Percentiles rank a stretch among this genome's conserved stretches.
These are phyloP conservation scores for Drosophila melanica DNA, from an alignment of 1,140 invertebrate species.

Conservation along the genomic window DNA sequence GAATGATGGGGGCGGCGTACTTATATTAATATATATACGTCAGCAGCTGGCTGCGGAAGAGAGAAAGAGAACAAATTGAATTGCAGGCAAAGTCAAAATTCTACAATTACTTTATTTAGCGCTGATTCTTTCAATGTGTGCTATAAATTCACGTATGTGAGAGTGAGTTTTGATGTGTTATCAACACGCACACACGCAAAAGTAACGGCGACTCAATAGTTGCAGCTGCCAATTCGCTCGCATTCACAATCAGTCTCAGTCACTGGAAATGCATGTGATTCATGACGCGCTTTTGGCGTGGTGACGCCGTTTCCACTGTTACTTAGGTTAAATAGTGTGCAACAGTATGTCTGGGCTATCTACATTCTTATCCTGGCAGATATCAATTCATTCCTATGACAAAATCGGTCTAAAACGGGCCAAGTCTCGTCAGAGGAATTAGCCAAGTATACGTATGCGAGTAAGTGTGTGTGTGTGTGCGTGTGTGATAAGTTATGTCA, in stretches of 20 bases:
- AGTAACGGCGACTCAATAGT: constrained; percentile 22
- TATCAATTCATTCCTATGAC: constrained; percentile 46
- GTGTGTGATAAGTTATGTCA: constrained; percentile 50
- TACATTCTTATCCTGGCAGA: background rate
- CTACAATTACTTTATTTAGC: constrained; percentile 57
- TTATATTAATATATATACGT: constrained; percentile 32
- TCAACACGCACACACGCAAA: constrained; percentile 34
- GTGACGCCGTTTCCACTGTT: constrained; percentile 28
- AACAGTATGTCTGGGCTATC: constrained; percentile 29
- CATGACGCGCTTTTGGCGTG: constrained; percentile 52
- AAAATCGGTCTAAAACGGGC: constrained; percentile 53
- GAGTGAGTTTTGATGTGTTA: constrained; percentile 53
- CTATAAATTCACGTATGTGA: constrained; percentile 7
- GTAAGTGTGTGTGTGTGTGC: constrained; percentile 2
- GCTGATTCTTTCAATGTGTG: constrained; percentile 41
- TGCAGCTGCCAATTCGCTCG: constrained; percentile 44
- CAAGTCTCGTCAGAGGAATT: constrained; percentile 32
- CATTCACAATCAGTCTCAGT: constrained; percentile 15
- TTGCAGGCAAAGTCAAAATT: constrained; percentile 34
- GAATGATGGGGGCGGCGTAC: constrained; percentile 17
- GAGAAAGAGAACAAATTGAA: constrained; percentile 22
- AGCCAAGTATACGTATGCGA: constrained; percentile 35
- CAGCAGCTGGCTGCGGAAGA: constrained; percentile 52
- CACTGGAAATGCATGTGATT: constrained; percentile 60
- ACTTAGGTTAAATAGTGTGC: constrained; percentile 15